Evolutionary conservation across 2,113 vertebrate genomes (phyloP).

Genomic region (Pseudois nayaur): DNA sequence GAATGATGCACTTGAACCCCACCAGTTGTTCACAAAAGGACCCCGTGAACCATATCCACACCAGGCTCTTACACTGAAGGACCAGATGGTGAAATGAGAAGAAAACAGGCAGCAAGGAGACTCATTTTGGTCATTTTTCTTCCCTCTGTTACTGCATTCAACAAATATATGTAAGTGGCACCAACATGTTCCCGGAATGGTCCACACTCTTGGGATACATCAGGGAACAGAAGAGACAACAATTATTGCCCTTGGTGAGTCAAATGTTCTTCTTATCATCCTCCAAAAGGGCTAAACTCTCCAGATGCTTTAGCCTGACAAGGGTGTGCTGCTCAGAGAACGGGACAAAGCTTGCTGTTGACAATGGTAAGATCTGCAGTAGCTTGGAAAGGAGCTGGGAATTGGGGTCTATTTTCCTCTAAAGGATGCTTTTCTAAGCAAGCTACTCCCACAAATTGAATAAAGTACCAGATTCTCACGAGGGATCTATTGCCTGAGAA

Average conservation of each 20-base stretch:
- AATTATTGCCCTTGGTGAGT: accelerated
- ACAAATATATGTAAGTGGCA: not conserved
- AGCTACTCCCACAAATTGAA: not conserved
- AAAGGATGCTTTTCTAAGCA: not conserved
- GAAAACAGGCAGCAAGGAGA: accelerated
- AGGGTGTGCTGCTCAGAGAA: not conserved
- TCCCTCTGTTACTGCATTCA: not conserved
- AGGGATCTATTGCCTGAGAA: not conserved
- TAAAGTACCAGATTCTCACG: not conserved
- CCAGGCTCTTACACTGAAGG: not conserved
- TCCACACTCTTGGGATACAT: not conserved
- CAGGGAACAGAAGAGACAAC: not conserved
- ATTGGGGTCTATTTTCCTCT: not conserved
- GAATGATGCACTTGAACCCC: not conserved
- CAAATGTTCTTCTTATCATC: not conserved
- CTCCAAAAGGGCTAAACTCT: not conserved
- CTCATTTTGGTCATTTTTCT: not conserved
- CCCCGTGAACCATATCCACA: not conserved
- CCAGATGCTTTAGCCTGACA: too few species aligned
- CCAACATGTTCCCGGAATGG: not conserved
- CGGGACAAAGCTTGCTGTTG: not conserved
- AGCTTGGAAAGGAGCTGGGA: not conserved
- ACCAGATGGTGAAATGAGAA: not conserved
- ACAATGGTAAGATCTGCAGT: not conserved
- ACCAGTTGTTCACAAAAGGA: not conserved